phyloP scores from a whole-genome alignment of 30 jellyfish, hydroid and myxozoan genomes.

The Chironex yamaguchii region DNA sequence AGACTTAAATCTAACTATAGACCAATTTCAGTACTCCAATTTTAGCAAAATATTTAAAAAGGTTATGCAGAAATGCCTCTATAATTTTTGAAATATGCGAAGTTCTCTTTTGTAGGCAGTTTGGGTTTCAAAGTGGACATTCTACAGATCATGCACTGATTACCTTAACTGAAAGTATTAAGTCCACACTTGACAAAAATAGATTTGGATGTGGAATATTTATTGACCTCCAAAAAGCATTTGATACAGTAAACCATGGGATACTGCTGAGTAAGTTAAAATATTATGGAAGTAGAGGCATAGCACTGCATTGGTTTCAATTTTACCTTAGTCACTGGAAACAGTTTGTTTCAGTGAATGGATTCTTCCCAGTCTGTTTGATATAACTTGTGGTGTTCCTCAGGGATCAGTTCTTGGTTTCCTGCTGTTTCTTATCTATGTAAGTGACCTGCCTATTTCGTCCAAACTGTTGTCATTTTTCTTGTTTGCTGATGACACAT shows the following conservation, averaged over 20 bases:
- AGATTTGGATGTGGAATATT: conserved; percentile 52
- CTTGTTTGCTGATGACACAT: conserved; percentile 52
- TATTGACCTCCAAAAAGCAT: conserved; percentile 45
- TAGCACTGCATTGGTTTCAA: conserved; percentile 11
- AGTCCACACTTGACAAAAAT: conserved; percentile 32
- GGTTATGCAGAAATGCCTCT: conserved; percentile 22
- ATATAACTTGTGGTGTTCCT: conserved; percentile 42
- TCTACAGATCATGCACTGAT: background rate
- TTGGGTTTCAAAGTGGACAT: no score
- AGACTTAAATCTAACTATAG: background rate
- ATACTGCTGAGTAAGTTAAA: background rate
- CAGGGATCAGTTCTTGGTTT: conserved; percentile 56
- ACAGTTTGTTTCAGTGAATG: conserved; percentile 26
- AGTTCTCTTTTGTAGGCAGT: conserved; percentile 20
- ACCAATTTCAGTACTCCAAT: conserved; percentile 12
- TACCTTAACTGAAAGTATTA: background rate
- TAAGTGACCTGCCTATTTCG: conserved; percentile 13
- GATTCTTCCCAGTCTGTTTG: conserved; percentile 3
- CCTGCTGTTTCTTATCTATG: conserved; percentile 8
- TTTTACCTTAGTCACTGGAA: conserved; percentile 13
- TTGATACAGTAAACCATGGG: conserved; percentile 36
- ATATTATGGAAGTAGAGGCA: conserved; percentile 27
- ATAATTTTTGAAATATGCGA: conserved; percentile 11
- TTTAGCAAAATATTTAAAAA: conserved; percentile 32
- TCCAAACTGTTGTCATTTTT: conserved; percentile 3